These are phyloP conservation scores for Drosophila maculinotata DNA, from an alignment of 2,888 invertebrate genomes.

Conservation along the genomic window DNA sequence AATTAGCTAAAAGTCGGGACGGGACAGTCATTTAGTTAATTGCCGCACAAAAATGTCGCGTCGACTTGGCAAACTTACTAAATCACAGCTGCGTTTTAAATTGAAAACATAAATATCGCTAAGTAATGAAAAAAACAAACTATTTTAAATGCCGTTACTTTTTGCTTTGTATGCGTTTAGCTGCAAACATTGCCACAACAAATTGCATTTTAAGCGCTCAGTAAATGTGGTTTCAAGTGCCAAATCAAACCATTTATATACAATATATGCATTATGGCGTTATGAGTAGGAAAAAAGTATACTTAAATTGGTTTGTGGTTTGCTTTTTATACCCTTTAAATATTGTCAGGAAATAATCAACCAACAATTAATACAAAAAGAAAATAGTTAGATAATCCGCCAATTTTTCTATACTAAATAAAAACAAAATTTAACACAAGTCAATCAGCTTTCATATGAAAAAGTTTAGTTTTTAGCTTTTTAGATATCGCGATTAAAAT, in stretches of 20 bases:
- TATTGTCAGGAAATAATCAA: background rate
- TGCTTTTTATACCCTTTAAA: background rate
- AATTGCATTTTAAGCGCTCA: slow-evolving; percentile 34
- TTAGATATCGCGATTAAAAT: too few relatives aligned
- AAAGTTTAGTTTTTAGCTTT: too few relatives aligned
- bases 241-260: slow-evolving; percentile 1
- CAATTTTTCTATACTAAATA: too few relatives aligned
- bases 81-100: slow-evolving; percentile 56
- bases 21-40: slow-evolving; percentile 81
- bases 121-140: slow-evolving; percentile 15
- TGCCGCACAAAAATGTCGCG: slow-evolving; percentile 62
- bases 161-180: background rate
- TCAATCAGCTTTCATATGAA: too few relatives aligned
- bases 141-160: slow-evolving; percentile 1
- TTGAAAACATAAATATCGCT: slow-evolving; percentile 58
- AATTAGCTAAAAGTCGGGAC: slow-evolving; percentile 79
- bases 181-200: slow-evolving; percentile 7
- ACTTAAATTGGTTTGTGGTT: slow-evolving; percentile 8
- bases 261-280: too few relatives aligned
- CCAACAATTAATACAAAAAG: background rate
- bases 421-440: too few relatives aligned
- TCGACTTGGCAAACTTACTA: slow-evolving; percentile 53
- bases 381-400: too few relatives aligned
- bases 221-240: slow-evolving; percentile 23
- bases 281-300: background rate